A percentile compares a stretch with the other conserved stretches of the same genome.
These are phyloP conservation scores for Gryllus bimaculatus DNA, from an alignment of 1,140 invertebrate species.

Conservation along the genomic window DNA sequence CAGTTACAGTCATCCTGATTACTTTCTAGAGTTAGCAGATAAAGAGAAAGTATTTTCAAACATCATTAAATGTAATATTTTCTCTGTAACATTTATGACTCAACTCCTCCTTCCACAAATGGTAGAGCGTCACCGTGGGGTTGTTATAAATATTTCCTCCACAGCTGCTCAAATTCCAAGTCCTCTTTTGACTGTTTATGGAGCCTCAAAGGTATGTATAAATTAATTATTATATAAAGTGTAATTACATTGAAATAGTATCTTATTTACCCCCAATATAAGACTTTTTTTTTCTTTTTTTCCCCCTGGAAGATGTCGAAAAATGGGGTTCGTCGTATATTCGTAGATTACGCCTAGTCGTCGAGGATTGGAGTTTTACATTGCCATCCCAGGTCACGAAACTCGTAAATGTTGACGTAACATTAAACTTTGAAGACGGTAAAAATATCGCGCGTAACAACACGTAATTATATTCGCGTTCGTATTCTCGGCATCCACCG, in stretches of 20 bases:
- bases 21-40: slow-evolving; percentile 61
- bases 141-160: slow-evolving; percentile 90
- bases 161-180: slow-evolving; percentile 66
- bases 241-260: not conserved
- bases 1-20: slow-evolving; percentile 79
- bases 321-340: too few relatives aligned
- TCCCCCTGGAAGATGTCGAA: not conserved
- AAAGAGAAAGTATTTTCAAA: slow-evolving; percentile 33
- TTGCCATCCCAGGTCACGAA: too few relatives aligned
- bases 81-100: slow-evolving; percentile 51
- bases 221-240: not conserved
- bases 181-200: slow-evolving; percentile 79
- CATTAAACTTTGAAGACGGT: too few relatives aligned
- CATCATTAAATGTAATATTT: slow-evolving; percentile 49
- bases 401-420: too few relatives aligned
- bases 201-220: slow-evolving; percentile 67
- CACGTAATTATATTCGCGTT: too few relatives aligned
- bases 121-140: slow-evolving; percentile 71
- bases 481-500: too few relatives aligned
- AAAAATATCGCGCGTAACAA: too few relatives aligned
- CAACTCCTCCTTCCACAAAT: slow-evolving; percentile 77
- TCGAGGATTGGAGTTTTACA: too few relatives aligned
- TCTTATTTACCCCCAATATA: not conserved
- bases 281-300: not conserved
- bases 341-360: too few relatives aligned